A percentile compares a stretch with the other conserved stretches of the same genome.
phyloP scores from a whole-genome alignment of 2,888 invertebrate genomes.

The Ochlodes sylvanus region DNA sequence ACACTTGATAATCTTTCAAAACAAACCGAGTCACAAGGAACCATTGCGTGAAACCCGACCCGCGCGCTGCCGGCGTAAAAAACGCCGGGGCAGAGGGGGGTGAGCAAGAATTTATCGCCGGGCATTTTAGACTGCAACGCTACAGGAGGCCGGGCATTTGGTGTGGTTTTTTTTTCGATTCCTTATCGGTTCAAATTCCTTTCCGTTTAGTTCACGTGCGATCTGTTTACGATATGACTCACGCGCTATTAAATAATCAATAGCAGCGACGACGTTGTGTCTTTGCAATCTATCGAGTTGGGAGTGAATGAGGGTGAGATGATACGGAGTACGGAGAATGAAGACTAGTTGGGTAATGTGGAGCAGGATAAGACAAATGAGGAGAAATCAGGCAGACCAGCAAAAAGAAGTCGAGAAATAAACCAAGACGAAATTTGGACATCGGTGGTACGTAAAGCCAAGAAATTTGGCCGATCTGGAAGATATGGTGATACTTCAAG shows the following conservation, averaged over 20 bases:
- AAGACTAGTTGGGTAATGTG: neutral
- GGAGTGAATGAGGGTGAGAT: slow-evolving; percentile 4
- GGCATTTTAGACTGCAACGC: no score
- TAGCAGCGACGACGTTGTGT: neutral
- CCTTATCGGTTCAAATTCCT: slow-evolving; percentile 9
- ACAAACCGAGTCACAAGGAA: no score
- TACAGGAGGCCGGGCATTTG: slow-evolving; percentile 13
- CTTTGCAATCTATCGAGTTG: neutral
- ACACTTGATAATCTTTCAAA: no score
- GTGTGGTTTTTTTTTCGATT: neutral
- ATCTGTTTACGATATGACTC: slow-evolving; percentile 15
- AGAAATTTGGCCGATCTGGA: slow-evolving; percentile 3
- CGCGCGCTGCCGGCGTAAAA: no score
- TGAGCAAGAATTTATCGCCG: no score
- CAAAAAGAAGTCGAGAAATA: slow-evolving; percentile 14
- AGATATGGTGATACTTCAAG: neutral
- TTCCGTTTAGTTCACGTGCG: slow-evolving; percentile 6
- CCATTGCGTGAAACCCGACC: no score
- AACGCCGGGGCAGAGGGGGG: no score
- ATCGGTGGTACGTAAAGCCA: slow-evolving; percentile 2
- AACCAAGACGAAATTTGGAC: slow-evolving; percentile 17
- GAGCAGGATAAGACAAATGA: neutral
- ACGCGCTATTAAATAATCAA: slow-evolving; percentile 7
- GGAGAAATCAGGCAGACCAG: neutral
- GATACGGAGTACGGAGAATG: slow-evolving; percentile 15